These are phyloP conservation scores for Galeopterus variegatus DNA, from an alignment of 2,113 vertebrate species.

Conservation along the genomic window DNA sequence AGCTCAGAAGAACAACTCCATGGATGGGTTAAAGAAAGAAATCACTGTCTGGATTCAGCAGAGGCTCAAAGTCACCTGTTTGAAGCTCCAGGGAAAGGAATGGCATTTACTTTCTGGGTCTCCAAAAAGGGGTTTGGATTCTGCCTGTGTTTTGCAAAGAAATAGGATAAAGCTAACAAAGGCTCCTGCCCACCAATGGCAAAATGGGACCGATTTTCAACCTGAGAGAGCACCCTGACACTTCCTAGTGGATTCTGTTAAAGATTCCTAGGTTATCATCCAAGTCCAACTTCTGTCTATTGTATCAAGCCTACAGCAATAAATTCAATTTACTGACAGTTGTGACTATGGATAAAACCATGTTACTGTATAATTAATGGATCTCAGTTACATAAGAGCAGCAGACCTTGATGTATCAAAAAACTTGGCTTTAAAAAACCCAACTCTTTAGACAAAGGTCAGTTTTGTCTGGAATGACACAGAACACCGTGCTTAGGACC, in stretches of 20 bases:
- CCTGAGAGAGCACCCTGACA: background rate
- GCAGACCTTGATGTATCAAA: slow-evolving; percentile 37
- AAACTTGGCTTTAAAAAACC: slow-evolving; percentile 47
- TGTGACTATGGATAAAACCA: background rate
- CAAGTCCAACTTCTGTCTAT: background rate
- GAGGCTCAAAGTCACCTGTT: background rate
- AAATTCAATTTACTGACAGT: slow-evolving; percentile 61
- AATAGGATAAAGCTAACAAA: slow-evolving; percentile 48
- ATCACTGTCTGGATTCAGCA: background rate
- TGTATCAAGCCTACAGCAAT: background rate
- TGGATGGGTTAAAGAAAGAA: background rate
- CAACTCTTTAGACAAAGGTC: slow-evolving; percentile 58
- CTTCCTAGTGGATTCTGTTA: slow-evolving; percentile 23
- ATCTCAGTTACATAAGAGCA: slow-evolving; percentile 41
- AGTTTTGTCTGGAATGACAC: slow-evolving; percentile 58
- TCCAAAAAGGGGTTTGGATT: slow-evolving; percentile 31
- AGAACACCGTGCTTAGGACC: slow-evolving; percentile 60
- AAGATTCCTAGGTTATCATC: slow-evolving; percentile 21
- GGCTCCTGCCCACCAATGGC: background rate
- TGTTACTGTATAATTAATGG: background rate
- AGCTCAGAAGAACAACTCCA: background rate
- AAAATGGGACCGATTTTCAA: slow-evolving; percentile 46
- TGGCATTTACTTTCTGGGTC: background rate
- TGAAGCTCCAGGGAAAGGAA: background rate
- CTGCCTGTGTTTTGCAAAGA: slow-evolving; percentile 29